Evolutionary conservation across 1,140 invertebrate genomes (phyloP).

Genomic region (Sinonovacula constricta): DNA sequence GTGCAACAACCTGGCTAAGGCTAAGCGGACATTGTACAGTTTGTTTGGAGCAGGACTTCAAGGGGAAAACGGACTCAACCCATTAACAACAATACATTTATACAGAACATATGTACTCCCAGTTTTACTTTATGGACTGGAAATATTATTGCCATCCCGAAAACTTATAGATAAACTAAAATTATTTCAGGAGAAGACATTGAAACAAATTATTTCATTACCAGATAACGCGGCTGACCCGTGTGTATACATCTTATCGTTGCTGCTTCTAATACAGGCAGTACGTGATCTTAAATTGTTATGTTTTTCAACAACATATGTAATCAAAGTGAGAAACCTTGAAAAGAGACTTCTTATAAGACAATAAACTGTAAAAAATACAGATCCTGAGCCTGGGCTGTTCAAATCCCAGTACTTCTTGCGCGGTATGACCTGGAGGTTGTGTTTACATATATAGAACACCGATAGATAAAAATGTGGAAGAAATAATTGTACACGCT

Average conservation of each 20-base stretch:
- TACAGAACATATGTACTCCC: too few relatives aligned
- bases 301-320: conserved; percentile 21
- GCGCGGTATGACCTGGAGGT: too few relatives aligned
- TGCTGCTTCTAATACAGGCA: conserved; percentile 20
- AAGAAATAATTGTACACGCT: too few relatives aligned
- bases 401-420: too few relatives aligned
- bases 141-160: too few relatives aligned
- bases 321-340: conserved; percentile 4
- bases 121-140: too few relatives aligned
- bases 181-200: conserved; percentile 22
- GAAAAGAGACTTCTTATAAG: conserved; percentile 3
- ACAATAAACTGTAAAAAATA: conserved; percentile 1
- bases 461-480: too few relatives aligned
- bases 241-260: conserved; percentile 20
- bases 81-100: too few relatives aligned
- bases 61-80: too few relatives aligned
- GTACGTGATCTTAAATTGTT: conserved; percentile 21
- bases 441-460: too few relatives aligned
- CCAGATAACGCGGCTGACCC: conserved; percentile 28
- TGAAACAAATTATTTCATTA: conserved; percentile 35
- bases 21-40: conserved; percentile 18
- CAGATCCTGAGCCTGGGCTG: too few relatives aligned
- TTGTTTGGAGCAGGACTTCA: too few relatives aligned
- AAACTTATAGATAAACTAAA: conserved; percentile 26
- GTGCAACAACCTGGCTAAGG: conserved; percentile 28